Base-by-base conservation (phyloP, 1,140 invertebrate genomes). In the Propsilocerus akamusi region DNA sequence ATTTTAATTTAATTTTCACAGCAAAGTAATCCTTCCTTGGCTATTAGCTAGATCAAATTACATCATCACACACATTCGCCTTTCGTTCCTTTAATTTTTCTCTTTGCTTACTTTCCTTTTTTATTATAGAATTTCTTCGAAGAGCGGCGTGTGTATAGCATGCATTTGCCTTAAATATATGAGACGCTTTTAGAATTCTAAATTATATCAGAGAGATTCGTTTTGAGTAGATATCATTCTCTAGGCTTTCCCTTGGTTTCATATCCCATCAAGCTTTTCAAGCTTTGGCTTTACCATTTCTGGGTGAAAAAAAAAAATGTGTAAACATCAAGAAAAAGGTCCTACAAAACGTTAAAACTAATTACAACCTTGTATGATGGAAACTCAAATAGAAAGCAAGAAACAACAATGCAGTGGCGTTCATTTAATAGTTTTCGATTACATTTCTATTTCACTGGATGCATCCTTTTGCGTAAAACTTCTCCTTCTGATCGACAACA, bases 1-100 rank as follows among this genome's bases (percentile, higher is more conserved):
- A 41, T 41, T 41, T 41, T 41, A 41, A 41, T 41, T 41, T 41
- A 41, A 41, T 41, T 41, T 41, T 41, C 34, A 41, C 8, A 41
- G 34, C 34, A 41, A 41, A 41, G 22, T 41, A 41, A 41, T 41
- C 34, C 34, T 41, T 41, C 34, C 34, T 17, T 41, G 34, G 34
- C 34, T 41, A 41, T 41, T 41, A 41, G 34, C 34, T 41, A 41
- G 17, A 41, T 41, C 34, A 20, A 41, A 41, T 41, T 41, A 41
- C 34, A 41, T 41, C 34, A 41, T 41, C 34, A 41, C 17, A 41
- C 34, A 41, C 14, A 41, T 17, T 20, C 34, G 22, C 17, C 22
- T 41, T 41, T 41, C 22, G 17, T 17, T 34, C 17, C 32, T 34
- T 37, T 7, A 8, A 1, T 30, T 8, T 3, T 30, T n/a, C 28